These are phyloP conservation scores for Eupithecia vulgata DNA, from an alignment of 2,888 invertebrate genomes.

Conservation along the genomic window DNA sequence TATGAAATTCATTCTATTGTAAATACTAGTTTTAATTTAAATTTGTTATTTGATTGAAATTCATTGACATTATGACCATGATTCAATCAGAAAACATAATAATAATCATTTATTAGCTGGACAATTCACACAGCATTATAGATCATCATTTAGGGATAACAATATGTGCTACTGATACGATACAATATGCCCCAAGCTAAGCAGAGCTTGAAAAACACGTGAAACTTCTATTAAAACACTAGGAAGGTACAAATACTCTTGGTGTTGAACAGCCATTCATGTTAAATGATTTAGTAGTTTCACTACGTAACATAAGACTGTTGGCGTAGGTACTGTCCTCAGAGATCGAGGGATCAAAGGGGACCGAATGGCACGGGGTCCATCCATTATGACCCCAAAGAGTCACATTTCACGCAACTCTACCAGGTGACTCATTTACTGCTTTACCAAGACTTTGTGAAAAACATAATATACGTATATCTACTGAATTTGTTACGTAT, in stretches of 20 bases:
- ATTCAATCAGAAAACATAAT: no score
- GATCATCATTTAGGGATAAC: no score
- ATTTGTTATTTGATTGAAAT: no score
- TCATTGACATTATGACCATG: no score
- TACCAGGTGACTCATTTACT: conserved; percentile 3
- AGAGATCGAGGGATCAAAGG: conserved; percentile 58
- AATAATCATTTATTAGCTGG: no score
- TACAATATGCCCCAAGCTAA: no score
- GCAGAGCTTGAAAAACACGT: no score
- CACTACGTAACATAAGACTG: conserved; percentile 23
- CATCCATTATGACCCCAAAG: conserved; percentile 8
- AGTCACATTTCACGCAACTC: conserved; percentile 11
- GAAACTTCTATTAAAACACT: not conserved
- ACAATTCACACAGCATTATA: no score
- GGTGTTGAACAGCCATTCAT: not conserved
- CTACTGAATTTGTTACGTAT: not conserved
- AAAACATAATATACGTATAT: not conserved
- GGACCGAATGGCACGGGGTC: conserved; percentile 55
- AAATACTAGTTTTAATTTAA: no score
- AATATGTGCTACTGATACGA: no score
- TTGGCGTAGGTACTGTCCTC: conserved; percentile 32
- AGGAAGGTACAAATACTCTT: not conserved
- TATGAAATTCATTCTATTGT: no score
- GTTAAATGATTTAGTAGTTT: conserved; percentile 16
- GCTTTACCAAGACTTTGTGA: not conserved